These are phyloP conservation scores for Coryphaenoides rupestris DNA, from an alignment of 2,113 vertebrate genomes.

Conservation along the genomic window DNA sequence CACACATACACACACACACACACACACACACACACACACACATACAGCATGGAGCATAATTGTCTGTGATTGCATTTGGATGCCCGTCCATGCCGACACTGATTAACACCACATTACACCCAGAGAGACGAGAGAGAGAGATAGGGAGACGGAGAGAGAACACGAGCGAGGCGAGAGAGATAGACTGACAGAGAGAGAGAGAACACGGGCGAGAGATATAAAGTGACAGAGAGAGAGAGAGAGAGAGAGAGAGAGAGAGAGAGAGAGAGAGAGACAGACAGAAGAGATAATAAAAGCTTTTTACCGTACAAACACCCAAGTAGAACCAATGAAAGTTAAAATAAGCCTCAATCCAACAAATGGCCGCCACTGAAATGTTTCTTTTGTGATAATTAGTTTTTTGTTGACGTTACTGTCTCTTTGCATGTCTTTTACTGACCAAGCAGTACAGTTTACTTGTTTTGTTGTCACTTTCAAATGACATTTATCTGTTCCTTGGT, in stretches of 20 bases:
- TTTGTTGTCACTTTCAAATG: no score
- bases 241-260: conserved; percentile 6
- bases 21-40: conserved; percentile 12
- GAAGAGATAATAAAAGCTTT: neutral
- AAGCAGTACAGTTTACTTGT: no score
- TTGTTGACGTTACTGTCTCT: no score
- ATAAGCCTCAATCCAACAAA: no score
- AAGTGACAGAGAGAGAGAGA: conserved; percentile 3
- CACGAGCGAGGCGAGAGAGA: conserved; percentile 10
- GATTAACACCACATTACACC: conserved; percentile 43
- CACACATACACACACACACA: conserved; percentile 8
- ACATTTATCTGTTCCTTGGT: no score
- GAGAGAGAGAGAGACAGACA: neutral
- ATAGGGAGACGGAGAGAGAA: conserved; percentile 4
- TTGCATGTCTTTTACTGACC: no score
- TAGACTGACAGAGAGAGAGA: conserved; percentile 13
- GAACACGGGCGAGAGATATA: conserved; percentile 21
- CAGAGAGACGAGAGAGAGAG: conserved; percentile 25
- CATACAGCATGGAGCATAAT: conserved; percentile 51
- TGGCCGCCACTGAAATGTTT: no score
- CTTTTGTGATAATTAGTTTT: no score
- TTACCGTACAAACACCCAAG: no score
- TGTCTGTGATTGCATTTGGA: conserved; percentile 61
- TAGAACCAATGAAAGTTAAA: no score
- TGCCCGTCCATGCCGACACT: conserved; percentile 48